Conservation (phyloP, 2,797 vertebrate species). For the Centroberyx gerrardi region DNA sequence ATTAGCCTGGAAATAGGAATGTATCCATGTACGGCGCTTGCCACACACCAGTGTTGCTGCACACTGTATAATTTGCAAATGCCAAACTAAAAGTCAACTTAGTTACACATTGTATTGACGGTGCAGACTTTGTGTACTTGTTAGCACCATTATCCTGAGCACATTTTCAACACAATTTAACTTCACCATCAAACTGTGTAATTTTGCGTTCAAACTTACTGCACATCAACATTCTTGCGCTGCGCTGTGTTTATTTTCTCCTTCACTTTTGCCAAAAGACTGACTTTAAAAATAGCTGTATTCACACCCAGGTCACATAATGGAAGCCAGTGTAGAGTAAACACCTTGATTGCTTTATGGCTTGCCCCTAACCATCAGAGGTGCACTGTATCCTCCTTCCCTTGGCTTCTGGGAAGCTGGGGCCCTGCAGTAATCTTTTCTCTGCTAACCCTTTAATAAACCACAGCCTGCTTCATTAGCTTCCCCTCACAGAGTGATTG, state of each 20-base stretch:
- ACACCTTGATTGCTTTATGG: conserved; percentile 80
- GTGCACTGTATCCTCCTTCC: conserved; percentile 53
- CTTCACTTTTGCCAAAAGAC: conserved; percentile 22
- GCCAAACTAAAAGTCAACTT: conserved; percentile 34
- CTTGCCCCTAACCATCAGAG: conserved; percentile 68
- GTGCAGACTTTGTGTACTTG: conserved; percentile 4
- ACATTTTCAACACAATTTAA: conserved; percentile 13
- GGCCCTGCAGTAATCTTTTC: conserved; percentile 78
- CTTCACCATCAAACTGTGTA: conserved; percentile 9
- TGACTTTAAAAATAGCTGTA: conserved; percentile 51
- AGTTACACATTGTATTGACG: conserved; percentile 9
- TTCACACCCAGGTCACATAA: conserved; percentile 71
- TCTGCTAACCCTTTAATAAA: conserved; percentile 82
- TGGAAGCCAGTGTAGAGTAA: conserved; percentile 69
- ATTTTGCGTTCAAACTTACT: conserved; percentile 13
- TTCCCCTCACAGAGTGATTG: conserved; percentile 91
- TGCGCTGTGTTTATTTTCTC: conserved; percentile 30
- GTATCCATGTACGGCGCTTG: neutral
- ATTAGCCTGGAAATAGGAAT: conserved; percentile 43
- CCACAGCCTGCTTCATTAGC: conserved; percentile 84
- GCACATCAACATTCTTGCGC: conserved; percentile 4
- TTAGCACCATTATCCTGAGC: conserved; percentile 9
- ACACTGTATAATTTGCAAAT: conserved; percentile 27
- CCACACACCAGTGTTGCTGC: neutral
- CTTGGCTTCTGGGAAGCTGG: conserved; percentile 68